These are phyloP conservation scores for Butorides virescens DNA, from an alignment of 2,113 vertebrate genomes.

Conservation along the genomic window DNA sequence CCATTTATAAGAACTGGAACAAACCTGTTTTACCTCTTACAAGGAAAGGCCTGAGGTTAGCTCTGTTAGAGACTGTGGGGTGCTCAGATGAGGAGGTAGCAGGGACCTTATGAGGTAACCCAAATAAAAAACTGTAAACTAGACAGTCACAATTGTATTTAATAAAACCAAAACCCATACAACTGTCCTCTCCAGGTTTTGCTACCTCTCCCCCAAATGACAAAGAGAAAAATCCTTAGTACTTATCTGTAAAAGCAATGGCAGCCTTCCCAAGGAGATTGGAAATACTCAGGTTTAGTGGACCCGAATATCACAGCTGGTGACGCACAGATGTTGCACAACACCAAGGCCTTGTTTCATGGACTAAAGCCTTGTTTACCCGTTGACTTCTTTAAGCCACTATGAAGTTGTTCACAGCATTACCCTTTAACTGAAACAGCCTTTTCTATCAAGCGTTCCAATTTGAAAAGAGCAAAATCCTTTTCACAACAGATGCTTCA, in stretches of 20 bases:
- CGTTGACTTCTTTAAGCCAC: neutral
- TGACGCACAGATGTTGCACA: rapidly evolving
- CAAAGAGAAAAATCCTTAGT: neutral
- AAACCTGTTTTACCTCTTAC: neutral
- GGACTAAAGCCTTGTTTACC: neutral
- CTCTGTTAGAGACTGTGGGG: neutral
- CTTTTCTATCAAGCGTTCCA: neutral
- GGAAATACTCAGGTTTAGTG: neutral
- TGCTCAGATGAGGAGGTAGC: neutral
- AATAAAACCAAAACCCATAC: neutral
- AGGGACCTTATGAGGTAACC: neutral
- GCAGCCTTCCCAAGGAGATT: neutral
- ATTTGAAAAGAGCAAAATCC: neutral
- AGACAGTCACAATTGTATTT: neutral
- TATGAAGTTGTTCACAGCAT: neutral
- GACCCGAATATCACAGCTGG: neutral
- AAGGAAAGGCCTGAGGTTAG: neutral
- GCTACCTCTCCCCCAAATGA: neutral
- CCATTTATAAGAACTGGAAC: neutral
- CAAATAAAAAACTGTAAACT: neutral
- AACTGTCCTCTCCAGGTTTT: neutral
- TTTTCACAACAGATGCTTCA: neutral
- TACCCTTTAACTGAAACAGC: neutral
- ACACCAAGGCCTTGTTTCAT: neutral
- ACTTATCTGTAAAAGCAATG: neutral